Evolutionary conservation across 2,113 vertebrate species (phyloP), one percentile per base, ranked within the genome.

Genomic region (Pardalotus punctatus): DNA sequence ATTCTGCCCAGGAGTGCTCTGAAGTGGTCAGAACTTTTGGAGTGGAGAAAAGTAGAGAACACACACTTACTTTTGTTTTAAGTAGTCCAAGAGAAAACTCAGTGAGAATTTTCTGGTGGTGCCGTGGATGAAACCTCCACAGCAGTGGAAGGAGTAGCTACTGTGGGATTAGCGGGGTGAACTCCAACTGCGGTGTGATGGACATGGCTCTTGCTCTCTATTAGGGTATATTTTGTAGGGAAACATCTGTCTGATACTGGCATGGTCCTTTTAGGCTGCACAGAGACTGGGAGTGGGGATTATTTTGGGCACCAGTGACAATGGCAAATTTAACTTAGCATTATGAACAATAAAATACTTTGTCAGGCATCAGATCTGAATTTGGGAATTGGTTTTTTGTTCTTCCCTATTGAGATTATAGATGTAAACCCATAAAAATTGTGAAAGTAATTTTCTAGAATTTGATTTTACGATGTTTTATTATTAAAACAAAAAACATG

Each of bases 281-380:
- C 38, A 28, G 45, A 87, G 51, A 45, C 82, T 89, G 73, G 88
- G 56, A 72, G 76, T 95, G 90, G 62, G 84, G 4, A 45, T 4
- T 88, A 90, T 86, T 93, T 95, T 90, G 96, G 83, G 90, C 94
- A 91, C 69, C 74, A 93, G 54, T 97, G 97, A 97, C 96, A 87
- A 94, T 84, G 93, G 91, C 81, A 95, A 95, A 94, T 97, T 97
- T 92, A 97, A 96, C 38, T 91, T 95, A 88, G 57, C 67, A 85
- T 86, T 92, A 67, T 86, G 62, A 96, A 50, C 95, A 95, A 94
- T 94, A 94, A 96, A 94, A 95, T 71, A 43, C 6, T 91, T 79
- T 89, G 69, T 94, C 86, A 92, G 84, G 70, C 67, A 67, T 67
- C 74, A 61, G 78, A 73, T 85, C 60, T 22, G 83, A 95, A 93